These are phyloP conservation scores for Nudaria mundana DNA, from an alignment of 2,888 invertebrate genomes.

Conservation along the genomic window DNA sequence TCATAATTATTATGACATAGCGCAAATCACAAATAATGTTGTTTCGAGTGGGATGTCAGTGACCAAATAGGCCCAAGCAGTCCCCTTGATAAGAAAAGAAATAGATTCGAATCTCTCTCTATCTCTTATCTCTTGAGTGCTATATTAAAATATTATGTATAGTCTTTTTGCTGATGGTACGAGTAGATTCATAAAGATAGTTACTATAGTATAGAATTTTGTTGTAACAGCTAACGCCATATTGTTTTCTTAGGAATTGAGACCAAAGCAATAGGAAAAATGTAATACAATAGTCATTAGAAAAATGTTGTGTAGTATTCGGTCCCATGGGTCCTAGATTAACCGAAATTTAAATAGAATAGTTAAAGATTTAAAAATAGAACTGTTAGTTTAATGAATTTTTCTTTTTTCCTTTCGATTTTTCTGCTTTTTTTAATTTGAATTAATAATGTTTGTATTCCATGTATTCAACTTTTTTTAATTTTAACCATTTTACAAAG, in stretches of 20 bases:
- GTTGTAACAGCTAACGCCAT: not conserved
- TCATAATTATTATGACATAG: too few relatives aligned
- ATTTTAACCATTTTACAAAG: slow-evolving; percentile 16
- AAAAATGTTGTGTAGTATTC: slow-evolving; percentile 30
- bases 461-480: not conserved
- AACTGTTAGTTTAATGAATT: slow-evolving; percentile 9
- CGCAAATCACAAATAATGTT: too few relatives aligned
- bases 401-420: slow-evolving; percentile 1
- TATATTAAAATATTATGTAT: too few relatives aligned
- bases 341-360: slow-evolving; percentile 20
- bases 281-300: slow-evolving; percentile 18
- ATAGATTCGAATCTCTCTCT: too few relatives aligned
- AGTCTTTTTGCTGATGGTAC: too few relatives aligned
- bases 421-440: not conserved
- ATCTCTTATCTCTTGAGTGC: too few relatives aligned
- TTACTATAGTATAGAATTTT: not conserved
- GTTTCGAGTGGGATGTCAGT: too few relatives aligned
- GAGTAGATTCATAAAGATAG: too few relatives aligned
- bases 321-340: slow-evolving; percentile 25
- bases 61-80: too few relatives aligned
- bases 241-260: slow-evolving; percentile 8
- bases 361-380: slow-evolving; percentile 9
- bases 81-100: too few relatives aligned
- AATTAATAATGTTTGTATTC: slow-evolving; percentile 6
- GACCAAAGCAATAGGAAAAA: slow-evolving; percentile 5